Percentiles rank a stretch among this genome's conserved stretches.
Evolutionary conservation across 2,113 vertebrate genomes (phyloP).

Genomic region (Bos indicus): DNA sequence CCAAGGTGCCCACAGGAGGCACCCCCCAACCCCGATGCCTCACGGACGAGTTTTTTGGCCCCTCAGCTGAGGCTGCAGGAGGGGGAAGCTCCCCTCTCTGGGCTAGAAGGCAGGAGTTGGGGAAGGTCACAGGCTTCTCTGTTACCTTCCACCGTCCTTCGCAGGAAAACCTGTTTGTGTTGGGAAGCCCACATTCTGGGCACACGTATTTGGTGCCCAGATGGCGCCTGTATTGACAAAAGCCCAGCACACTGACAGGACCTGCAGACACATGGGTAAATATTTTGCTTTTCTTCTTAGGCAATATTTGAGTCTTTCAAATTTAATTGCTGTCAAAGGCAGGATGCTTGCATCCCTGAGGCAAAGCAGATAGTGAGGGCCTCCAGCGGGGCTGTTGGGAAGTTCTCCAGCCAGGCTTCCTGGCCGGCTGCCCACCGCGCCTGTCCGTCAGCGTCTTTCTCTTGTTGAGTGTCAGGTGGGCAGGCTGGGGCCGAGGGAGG

Average conservation of each 20-base stretch:
- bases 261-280: slow-evolving; percentile 82
- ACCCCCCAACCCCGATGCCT: neutral
- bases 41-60: neutral
- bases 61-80: neutral
- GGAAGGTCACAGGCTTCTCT: neutral
- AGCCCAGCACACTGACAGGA: slow-evolving; percentile 81
- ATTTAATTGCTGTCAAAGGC: slow-evolving; percentile 83
- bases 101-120: neutral
- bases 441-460: neutral
- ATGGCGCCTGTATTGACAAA: slow-evolving; percentile 80
- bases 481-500: neutral
- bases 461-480: neutral
- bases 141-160: neutral
- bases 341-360: slow-evolving; percentile 64
- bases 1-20: neutral
- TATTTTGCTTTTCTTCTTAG: slow-evolving; percentile 81
- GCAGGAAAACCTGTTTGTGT: slow-evolving; percentile 65
- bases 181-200: slow-evolving; percentile 79
- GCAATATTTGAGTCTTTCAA: slow-evolving; percentile 82
- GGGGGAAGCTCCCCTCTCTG: too few species aligned
- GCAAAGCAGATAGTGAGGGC: slow-evolving; percentile 74
- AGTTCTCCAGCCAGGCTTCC: neutral
- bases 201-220: slow-evolving; percentile 77
- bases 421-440: neutral
- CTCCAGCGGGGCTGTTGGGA: slow-evolving; percentile 29